phyloP scores from a whole-genome alignment of 2,113 vertebrate genomes.

The Uropsilus gracilis region DNA sequence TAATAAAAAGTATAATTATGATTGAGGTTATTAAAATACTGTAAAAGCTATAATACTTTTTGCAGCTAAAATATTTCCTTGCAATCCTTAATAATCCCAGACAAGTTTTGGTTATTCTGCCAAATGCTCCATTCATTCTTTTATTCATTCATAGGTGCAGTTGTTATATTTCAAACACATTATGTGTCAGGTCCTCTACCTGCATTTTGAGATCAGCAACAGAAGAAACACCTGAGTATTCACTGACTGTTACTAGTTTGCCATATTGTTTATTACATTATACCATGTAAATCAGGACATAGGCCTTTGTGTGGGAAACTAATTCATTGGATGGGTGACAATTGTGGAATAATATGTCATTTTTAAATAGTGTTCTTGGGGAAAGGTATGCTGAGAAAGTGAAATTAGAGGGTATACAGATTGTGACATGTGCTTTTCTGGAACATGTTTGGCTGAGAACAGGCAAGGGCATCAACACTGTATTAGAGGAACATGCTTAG shows the following conservation, averaged over 20 bases:
- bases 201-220: background rate
- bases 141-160: background rate
- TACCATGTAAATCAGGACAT: background rate
- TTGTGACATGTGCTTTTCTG: background rate
- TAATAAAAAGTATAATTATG: constrained; percentile 14
- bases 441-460: background rate
- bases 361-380: background rate
- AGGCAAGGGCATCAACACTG: background rate
- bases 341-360: background rate
- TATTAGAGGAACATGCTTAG: too few species aligned
- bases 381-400: background rate
- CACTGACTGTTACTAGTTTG: background rate
- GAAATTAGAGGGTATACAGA: background rate
- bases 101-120: background rate
- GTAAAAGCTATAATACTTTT: background rate
- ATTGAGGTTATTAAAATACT: background rate
- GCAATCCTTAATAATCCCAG: background rate
- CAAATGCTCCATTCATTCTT: background rate
- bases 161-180: background rate
- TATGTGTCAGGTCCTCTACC: background rate
- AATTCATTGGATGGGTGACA: background rate
- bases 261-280: background rate
- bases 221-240: background rate
- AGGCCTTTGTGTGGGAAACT: background rate
- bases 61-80: background rate